A percentile compares a stretch with the other conserved stretches of the same genome.
These are phyloP conservation scores for Salvelinus alpinus DNA, from an alignment of 2,113 vertebrate genomes.

Conservation along the genomic window DNA sequence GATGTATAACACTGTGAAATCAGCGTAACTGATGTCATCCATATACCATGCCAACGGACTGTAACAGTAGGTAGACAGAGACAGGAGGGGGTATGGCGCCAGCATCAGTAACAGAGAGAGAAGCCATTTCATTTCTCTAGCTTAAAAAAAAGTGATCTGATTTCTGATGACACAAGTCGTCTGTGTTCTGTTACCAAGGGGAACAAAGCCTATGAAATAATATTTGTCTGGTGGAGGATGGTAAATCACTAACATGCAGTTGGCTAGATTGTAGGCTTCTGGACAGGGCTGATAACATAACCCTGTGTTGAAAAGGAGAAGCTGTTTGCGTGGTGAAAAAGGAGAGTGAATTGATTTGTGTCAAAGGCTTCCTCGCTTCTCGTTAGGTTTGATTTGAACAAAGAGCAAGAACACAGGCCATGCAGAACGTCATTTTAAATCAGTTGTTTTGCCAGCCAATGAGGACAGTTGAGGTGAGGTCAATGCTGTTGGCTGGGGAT, in stretches of 20 bases:
- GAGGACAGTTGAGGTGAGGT: background rate
- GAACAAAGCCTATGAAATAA: background rate
- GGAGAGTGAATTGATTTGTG: background rate
- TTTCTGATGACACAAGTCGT: background rate
- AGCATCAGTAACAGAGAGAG: too few relatives aligned
- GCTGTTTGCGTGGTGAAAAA: background rate
- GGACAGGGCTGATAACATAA: background rate
- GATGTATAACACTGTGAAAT: too few relatives aligned
- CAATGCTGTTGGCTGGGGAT: background rate
- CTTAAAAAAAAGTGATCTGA: background rate
- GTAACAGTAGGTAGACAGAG: too few relatives aligned
- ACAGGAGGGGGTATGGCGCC: too few relatives aligned
- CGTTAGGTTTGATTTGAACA: background rate
- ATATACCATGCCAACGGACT: too few relatives aligned
- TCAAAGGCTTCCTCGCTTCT: background rate
- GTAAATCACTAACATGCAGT: background rate
- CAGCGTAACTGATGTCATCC: too few relatives aligned
- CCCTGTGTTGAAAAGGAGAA: background rate
- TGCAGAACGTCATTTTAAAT: background rate
- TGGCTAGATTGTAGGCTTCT: background rate
- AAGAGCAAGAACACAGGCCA: background rate
- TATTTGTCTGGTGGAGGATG: background rate
- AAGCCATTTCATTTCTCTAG: background rate
- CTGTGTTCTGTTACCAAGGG: background rate
- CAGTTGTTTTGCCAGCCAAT: background rate